A percentile compares a stretch with the other conserved stretches of the same genome.
Evolutionary conservation across 2,888 invertebrate species (phyloP).

Genomic region (Drosophila barbarae): DNA sequence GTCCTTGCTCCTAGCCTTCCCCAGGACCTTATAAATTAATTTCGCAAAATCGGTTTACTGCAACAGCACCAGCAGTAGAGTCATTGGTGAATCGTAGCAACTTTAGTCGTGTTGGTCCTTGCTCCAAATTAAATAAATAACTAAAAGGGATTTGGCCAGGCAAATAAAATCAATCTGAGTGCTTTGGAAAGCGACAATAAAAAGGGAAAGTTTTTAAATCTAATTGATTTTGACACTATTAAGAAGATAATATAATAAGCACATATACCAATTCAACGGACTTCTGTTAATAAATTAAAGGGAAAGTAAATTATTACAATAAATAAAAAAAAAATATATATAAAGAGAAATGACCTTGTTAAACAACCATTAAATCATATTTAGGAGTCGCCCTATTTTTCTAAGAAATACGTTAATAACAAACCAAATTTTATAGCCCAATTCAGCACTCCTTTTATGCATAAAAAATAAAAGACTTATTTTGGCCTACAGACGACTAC

Average conservation of each 20-base stretch:
- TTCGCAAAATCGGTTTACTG: slow-evolving; percentile 63
- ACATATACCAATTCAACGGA: not conserved
- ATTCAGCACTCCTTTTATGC: not conserved
- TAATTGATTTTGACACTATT: not conserved
- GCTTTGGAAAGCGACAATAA: not conserved
- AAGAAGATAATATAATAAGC: not conserved
- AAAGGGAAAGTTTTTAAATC: not conserved
- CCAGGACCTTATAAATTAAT: slow-evolving; percentile 65
- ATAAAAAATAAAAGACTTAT: not conserved
- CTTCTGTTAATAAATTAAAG: too few relatives aligned
- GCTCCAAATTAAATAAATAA: slow-evolving; percentile 37
- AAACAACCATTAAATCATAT: not conserved
- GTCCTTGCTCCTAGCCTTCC: slow-evolving; percentile 44
- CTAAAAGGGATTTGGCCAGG: slow-evolving; percentile 14
- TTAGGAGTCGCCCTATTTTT: not conserved
- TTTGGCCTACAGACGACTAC: not conserved
- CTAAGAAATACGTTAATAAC: not conserved
- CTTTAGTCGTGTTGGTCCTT: slow-evolving; percentile 2
- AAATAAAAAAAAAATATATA: not conserved
- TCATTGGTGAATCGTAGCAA: slow-evolving; percentile 3
- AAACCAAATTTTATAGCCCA: too few relatives aligned
- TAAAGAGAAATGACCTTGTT: too few relatives aligned
- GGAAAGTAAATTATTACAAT: too few relatives aligned
- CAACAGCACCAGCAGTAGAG: slow-evolving; percentile 13
- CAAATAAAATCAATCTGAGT: slow-evolving; percentile 16